Percentiles rank a stretch among this genome's conserved stretches.
Evolutionary conservation across 2,888 invertebrate species (phyloP).

Genomic region (Acanthosepion pharaonis): DNA sequence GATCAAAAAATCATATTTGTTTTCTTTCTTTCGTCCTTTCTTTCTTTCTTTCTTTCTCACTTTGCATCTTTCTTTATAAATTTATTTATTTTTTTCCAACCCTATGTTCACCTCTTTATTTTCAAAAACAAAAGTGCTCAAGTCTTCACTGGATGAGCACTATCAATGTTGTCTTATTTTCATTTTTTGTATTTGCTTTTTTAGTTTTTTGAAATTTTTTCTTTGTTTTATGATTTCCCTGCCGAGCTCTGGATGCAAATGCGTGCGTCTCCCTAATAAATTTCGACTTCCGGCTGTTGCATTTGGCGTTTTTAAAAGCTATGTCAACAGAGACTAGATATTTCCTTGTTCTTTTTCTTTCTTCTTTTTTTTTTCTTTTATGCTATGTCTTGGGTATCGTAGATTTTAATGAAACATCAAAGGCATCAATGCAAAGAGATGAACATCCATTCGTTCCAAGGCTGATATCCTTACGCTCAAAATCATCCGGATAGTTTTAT

Average conservation of each 20-base stretch:
- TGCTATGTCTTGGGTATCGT: too few relatives aligned
- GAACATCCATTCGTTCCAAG: too few relatives aligned
- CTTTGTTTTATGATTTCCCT: background rate
- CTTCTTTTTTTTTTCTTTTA: too few relatives aligned
- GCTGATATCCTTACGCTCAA: too few relatives aligned
- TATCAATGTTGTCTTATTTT: background rate
- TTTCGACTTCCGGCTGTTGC: background rate
- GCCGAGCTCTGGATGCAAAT: background rate
- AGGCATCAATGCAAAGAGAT: too few relatives aligned
- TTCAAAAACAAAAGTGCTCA: background rate
- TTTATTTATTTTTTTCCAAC: background rate
- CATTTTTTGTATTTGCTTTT: too few relatives aligned
- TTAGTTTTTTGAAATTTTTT: background rate
- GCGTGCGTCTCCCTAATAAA: background rate
- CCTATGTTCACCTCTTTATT: background rate
- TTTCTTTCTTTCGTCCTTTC: too few relatives aligned
- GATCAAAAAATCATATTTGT: too few relatives aligned
- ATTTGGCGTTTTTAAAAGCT: background rate
- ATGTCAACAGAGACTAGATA: background rate
- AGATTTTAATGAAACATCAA: too few relatives aligned
- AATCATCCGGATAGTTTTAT: too few relatives aligned
- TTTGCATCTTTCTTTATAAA: background rate
- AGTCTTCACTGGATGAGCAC: background rate
- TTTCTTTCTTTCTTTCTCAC: too few relatives aligned
- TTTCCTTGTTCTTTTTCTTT: too few relatives aligned